These are phyloP conservation scores for Poeciliopsis gracilis DNA, from an alignment of 2,797 vertebrate species.

Conservation along the genomic window DNA sequence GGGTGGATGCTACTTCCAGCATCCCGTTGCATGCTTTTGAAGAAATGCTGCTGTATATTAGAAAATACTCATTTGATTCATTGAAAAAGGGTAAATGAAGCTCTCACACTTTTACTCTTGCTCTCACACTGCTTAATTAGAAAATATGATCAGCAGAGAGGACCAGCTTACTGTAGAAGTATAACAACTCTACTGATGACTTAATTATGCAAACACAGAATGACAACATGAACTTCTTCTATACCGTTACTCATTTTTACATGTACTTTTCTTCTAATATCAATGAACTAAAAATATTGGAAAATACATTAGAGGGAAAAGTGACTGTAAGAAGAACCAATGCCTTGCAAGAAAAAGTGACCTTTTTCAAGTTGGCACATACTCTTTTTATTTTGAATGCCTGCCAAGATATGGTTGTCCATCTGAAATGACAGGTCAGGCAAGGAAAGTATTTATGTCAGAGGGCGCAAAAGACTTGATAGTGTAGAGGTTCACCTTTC, in stretches of 20 bases:
- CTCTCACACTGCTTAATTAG: not conserved
- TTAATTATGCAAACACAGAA: not conserved
- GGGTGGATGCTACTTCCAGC: conserved; percentile 56
- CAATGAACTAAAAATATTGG: not conserved
- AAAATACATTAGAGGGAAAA: not conserved
- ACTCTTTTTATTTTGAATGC: not conserved
- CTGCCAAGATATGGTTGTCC: not conserved
- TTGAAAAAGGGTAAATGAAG: not conserved
- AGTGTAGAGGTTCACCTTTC: not conserved
- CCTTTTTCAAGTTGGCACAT: not conserved
- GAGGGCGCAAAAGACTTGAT: not conserved
- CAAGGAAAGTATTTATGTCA: not conserved
- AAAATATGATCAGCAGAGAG: not conserved
- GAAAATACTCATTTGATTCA: not conserved
- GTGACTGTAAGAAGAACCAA: not conserved
- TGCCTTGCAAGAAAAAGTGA: not conserved
- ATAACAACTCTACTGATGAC: not conserved
- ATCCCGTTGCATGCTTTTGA: conserved; percentile 26
- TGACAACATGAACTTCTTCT: not conserved
- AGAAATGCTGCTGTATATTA: conserved; percentile 21
- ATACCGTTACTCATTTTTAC: not conserved
- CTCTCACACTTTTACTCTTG: not conserved
- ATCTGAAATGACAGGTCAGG: not conserved
- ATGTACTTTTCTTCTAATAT: not conserved
- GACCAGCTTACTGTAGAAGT: not conserved